Percentiles rank a stretch among this genome's conserved stretches.
phyloP scores from a whole-genome alignment of 2,797 vertebrate genomes.

The Myotis planiceps region DNA sequence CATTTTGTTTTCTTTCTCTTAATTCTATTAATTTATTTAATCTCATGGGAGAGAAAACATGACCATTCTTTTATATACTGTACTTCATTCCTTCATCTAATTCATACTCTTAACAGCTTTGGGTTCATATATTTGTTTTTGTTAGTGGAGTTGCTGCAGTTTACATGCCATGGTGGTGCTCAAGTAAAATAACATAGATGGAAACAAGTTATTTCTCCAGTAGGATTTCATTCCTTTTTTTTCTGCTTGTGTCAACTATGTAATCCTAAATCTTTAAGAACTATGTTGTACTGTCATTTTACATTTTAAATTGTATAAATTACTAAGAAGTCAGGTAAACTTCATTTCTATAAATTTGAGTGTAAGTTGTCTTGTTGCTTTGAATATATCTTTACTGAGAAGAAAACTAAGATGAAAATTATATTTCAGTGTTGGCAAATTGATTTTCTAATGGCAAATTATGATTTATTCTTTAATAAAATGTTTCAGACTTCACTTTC shows the following conservation, averaged over 20 bases:
- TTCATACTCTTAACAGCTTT: conserved; percentile 86
- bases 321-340: conserved; percentile 46
- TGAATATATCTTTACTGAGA: conserved; percentile 52
- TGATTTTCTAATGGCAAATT: conserved; percentile 47
- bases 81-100: conserved; percentile 84
- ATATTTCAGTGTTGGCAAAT: not conserved
- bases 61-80: conserved; percentile 86
- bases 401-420: conserved; percentile 53
- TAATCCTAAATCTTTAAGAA: conserved; percentile 66
- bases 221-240: conserved; percentile 74
- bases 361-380: conserved; percentile 42
- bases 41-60: conserved; percentile 87
- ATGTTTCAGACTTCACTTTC: conserved; percentile 52
- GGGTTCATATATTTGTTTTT: conserved; percentile 83
- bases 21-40: conserved; percentile 90
- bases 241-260: conserved; percentile 80
- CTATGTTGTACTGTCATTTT: conserved; percentile 63
- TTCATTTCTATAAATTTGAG: conserved; percentile 49
- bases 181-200: conserved; percentile 43
- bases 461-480: conserved; percentile 46
- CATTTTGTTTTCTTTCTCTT: conserved; percentile 93
- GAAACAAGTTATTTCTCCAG: conserved; percentile 84
- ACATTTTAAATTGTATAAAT: conserved; percentile 38
- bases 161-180: conserved; percentile 73
- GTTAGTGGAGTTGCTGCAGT: conserved; percentile 79